Evolutionary conservation across 2,888 invertebrate species (phyloP), one percentile per base, ranked within the genome.

Genomic region (Platynereis dumerilii): DNA sequence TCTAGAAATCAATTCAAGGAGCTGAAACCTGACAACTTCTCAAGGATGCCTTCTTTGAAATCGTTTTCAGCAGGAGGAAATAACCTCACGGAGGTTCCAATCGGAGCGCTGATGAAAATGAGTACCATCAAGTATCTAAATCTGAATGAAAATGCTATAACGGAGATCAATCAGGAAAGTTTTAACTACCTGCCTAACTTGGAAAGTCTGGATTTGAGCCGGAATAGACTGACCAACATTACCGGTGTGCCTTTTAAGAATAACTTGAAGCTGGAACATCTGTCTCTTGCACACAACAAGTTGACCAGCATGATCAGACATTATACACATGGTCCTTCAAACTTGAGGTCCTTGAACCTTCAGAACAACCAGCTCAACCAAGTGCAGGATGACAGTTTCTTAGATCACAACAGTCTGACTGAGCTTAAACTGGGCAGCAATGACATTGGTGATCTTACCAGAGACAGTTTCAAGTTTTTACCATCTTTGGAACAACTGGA

Each of bases 381-480:
- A 7, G 22, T 48, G 48, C 48, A n/a, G 20, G n/a, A n/a, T 7
- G 48, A 48, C 48, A 48, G 20, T 7, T 48, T 48, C 48, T 7
- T 48, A 7, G 48, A 48, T 22, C 48, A 48, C 48, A 48, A 48
- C 22, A 48, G 48, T 22, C 22, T 48, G 5, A 22, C n/a, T 5
- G 22, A 48, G 17, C 48, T 48, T 7, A 22, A 48, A n/a, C 48
- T 48, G 20, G 20, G 22, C 20, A 48, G 22, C n/a, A 48, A 48
- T 48, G 22, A 48, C 22, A 48, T 48, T 48, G 22, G 48, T 20
- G 7, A 48, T 22, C n/a, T 48, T 3, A 48, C 48, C 7, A 48
- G 48, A n/a, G 48, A 48, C 48, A 48, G 48, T 48, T 48, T 48
- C 48, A 48, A 48, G 22, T n/a, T 48, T 48, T 22, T 48, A 7